Evolutionary conservation across 2,797 vertebrate genomes (phyloP).

Genomic region (Apogon talboti): DNA sequence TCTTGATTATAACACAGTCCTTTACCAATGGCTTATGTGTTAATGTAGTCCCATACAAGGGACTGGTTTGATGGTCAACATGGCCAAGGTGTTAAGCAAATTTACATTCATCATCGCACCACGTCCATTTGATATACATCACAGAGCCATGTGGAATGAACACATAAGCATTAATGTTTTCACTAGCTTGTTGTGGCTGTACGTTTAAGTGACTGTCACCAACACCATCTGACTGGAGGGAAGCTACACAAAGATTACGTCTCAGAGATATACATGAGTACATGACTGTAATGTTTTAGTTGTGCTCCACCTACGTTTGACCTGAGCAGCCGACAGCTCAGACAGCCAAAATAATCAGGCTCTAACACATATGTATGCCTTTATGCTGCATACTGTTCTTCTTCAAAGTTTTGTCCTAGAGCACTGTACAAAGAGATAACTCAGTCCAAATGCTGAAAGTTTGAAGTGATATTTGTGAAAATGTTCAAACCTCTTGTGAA

Average conservation of each 20-base stretch:
- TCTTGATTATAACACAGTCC: neutral
- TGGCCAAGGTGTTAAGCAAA: neutral
- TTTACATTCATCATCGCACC: neutral
- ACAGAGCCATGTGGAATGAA: neutral
- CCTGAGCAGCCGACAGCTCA: constrained; percentile 1
- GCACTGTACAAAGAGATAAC: too few relatives aligned
- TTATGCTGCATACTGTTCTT: neutral
- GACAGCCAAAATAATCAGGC: constrained; percentile 1
- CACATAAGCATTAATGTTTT: constrained; percentile 20
- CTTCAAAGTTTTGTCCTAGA: too few relatives aligned
- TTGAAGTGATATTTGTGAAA: too few relatives aligned
- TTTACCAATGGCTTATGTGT: neutral
- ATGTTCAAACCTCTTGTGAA: too few relatives aligned
- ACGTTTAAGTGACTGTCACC: constrained; percentile 32
- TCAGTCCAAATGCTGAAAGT: too few relatives aligned
- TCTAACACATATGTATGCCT: neutral
- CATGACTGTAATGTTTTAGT: neutral
- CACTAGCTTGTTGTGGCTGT: constrained; percentile 20
- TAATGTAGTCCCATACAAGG: neutral
- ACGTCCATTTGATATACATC: neutral
- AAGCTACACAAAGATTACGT: constrained; percentile 31
- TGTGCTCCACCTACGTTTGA: constrained; percentile 8
- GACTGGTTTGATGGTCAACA: neutral
- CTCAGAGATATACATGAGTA: neutral
- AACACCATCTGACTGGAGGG: constrained; percentile 50